Percentiles rank a stretch among this genome's conserved stretches.
Evolutionary conservation across 2,113 vertebrate species (phyloP).

Genomic region (Acrocephalus arundinaceus): DNA sequence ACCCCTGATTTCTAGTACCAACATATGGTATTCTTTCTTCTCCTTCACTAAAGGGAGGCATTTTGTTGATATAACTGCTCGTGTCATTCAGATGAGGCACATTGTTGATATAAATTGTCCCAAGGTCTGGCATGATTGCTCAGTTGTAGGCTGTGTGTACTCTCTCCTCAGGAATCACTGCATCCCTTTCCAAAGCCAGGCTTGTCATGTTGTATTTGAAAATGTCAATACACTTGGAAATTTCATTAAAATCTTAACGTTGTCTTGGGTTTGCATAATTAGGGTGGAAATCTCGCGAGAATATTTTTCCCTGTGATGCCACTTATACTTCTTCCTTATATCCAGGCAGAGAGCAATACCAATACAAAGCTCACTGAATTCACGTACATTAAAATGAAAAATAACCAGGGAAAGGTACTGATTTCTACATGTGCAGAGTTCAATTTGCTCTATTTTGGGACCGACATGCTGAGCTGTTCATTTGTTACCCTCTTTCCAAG

Average conservation of each 20-base stretch:
- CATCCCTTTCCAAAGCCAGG: neutral
- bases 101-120: neutral
- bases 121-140: neutral
- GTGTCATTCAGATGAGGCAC: neutral
- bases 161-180: neutral
- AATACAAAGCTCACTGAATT: neutral
- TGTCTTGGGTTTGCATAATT: slow-evolving; percentile 5
- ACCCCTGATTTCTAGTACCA: neutral
- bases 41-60: neutral
- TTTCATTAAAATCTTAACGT: neutral
- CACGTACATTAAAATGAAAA: neutral
- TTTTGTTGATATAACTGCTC: neutral
- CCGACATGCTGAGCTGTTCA: neutral
- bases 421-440: neutral
- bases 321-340: neutral
- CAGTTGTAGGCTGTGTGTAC: neutral
- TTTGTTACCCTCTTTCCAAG: neutral
- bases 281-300: neutral
- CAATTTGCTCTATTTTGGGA: neutral
- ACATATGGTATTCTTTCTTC: accelerated
- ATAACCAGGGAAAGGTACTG: neutral
- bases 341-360: neutral
- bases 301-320: neutral
- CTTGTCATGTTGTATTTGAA: neutral
- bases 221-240: neutral